phyloP scores from a whole-genome alignment of 1,140 invertebrate species.

The Hyposmocoma kahamanoa region DNA sequence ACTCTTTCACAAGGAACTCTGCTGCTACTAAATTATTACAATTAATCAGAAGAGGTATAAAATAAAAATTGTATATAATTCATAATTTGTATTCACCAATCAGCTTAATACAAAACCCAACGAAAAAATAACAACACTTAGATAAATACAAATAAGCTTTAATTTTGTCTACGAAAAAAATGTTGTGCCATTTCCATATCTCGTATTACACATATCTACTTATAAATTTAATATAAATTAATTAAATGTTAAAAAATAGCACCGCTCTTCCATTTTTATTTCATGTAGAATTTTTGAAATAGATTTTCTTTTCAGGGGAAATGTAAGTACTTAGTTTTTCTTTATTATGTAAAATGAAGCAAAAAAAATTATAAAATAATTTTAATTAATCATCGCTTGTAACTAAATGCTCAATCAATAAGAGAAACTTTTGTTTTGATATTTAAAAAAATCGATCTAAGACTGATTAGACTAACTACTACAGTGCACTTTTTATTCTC shows the following conservation, averaged over 20 bases:
- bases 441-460: conserved; percentile 46
- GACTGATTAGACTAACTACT: conserved; percentile 54
- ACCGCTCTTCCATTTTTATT: conserved; percentile 26
- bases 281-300: conserved; percentile 13
- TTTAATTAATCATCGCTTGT: conserved; percentile 15
- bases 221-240: conserved; percentile 13
- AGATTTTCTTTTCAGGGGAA: no score
- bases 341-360: conserved; percentile 6
- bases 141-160: conserved; percentile 22
- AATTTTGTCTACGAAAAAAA: conserved; percentile 25
- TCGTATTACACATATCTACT: conserved; percentile 22
- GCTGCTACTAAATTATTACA: no score
- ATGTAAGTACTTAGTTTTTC: no score
- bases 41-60: no score
- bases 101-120: no score
- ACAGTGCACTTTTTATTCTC: conserved; percentile 15
- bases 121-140: background rate
- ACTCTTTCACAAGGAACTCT: no score
- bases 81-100: no score
- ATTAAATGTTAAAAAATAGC: conserved; percentile 3
- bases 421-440: conserved; percentile 11
- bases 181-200: conserved; percentile 28
- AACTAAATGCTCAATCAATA: conserved; percentile 31
- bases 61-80: no score
- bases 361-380: conserved; percentile 6